Base-by-base conservation (phyloP, 2,797 vertebrate species). In the Pelochelys cantorii region DNA sequence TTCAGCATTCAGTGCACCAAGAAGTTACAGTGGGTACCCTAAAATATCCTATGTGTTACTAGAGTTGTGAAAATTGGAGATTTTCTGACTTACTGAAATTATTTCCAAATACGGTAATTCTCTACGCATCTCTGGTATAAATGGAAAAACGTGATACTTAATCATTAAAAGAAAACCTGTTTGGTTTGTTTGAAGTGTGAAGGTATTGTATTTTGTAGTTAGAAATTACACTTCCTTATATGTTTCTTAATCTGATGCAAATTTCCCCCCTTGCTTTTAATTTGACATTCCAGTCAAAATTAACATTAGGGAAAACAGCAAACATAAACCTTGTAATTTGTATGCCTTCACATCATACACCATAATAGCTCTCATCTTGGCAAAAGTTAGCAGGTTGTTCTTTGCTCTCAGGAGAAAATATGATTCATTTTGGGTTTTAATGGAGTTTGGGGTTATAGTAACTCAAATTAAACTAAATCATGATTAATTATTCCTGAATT, bases 131-230 rank as follows among this genome's bases (percentile, higher is more conserved):
- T 83, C 10, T 25, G 82, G 71, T 18, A 95, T 54, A 93, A 92
- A 95, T 81, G 80, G 91, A 80, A 9, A 57, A 87, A 94, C 87
- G 79, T 71, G 75, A 93, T 95, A 89, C 83, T 11, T 85, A 96
- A 90, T 92, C 93, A 94, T 96, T 96, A 96, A 95, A 97, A 91
- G 85, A 95, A 96, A 97, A 97, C 83, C 88, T 95, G 92, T 86
- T 96, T 52, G 77, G 81, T 90, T 37, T 94, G 59, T 86, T 95
- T 95, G 83, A 97, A 96, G 85, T 92, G 53, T 88, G 86, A 88
- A 97, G 94, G 87, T 95, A 90, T 94, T 90, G 54, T 81, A 54
- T 94, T 93, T 86, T 95, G 53, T 42, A 85, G 75, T 87, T 89
- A 92, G 83, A 82, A 97, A 95, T 53, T 53, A 88, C 15, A 89